Conservation (phyloP, 2,888 invertebrate species). For the Diarsia rubi region DNA sequence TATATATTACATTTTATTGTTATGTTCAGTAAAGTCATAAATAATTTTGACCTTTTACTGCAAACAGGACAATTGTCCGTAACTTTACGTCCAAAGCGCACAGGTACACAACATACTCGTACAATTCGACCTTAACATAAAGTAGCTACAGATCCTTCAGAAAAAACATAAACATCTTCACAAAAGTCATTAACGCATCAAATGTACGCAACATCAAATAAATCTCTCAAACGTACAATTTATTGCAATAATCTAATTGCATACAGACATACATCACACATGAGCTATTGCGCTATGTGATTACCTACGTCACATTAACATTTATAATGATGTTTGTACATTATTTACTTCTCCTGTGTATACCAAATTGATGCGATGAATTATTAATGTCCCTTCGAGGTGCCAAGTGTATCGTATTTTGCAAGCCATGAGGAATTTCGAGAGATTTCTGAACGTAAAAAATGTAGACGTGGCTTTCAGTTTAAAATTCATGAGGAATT, state of each 20-base stretch:
- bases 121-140: neutral
- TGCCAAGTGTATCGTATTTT: conserved; percentile 40
- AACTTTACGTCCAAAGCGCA: neutral
- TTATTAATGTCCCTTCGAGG: conserved; percentile 71
- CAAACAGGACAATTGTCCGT: neutral
- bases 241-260: conserved; percentile 60
- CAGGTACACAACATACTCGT: neutral
- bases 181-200: conserved; percentile 29
- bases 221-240: conserved; percentile 55
- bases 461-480: conserved; percentile 17
- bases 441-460: conserved; percentile 22
- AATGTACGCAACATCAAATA: conserved; percentile 54
- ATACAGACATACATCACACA: conserved; percentile 46
- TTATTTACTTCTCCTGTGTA: conserved; percentile 64
- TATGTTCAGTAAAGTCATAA: no score
- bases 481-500: conserved; percentile 22
- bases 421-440: conserved; percentile 41
- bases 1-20: no score
- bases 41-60: neutral
- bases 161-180: conserved; percentile 3
- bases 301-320: conserved; percentile 66
- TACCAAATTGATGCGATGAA: conserved; percentile 73
- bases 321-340: conserved; percentile 66
- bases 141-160: neutral
- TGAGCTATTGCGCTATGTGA: conserved; percentile 57